Evolutionary conservation across 2,113 vertebrate genomes (phyloP), one percentile per base, ranked within the genome.

Genomic region (Spheniscus mendiculus): DNA sequence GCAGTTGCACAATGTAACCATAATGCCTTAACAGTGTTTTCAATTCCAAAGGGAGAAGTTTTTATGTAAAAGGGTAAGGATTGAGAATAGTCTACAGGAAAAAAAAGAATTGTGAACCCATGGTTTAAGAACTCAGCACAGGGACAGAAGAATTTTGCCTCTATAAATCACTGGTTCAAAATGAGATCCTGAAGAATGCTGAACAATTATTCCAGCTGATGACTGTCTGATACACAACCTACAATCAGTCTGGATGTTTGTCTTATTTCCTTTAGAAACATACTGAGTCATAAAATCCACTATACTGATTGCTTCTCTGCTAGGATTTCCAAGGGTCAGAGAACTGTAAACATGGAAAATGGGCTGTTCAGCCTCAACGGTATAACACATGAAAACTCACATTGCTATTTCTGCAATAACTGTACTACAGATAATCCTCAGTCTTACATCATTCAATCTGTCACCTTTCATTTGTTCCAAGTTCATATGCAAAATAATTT

Each of bases 191-290:
- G 34, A 82, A 85, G 91, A 97, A 56, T 72, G 76, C 73, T 90
- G 81, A 97, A 66, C 78, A 91, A 56, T 83, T 69, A 76, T 74
- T 96, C 40, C 72, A 79, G 56, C 44, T 91, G 80, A 93, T 89
- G 77, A 66, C 34, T 76, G 78, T n/a, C 84, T 92, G 72, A 56
- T 69, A 45, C 42, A 81, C 86, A 84, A 61, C 84, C 23, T 26
- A 87, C 61, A 92, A 58, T 88, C 96, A 74, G 81, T 53, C 78
- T 96, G 62, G 58, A 32, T 91, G 58, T 79, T 91, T 88, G 47
- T 90, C 66, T 73, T 93, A 34, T 84, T 92, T 69, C 70, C 77
- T 89, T 87, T 83, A 85, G 50, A 61, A 23, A 66, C n/a, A 36
- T 23, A 87, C 18, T 76, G 58, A 83, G 52, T 95, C n/a, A 80